Conservation (phyloP, 2,888 invertebrate species). For the Mimas tiliae region DNA sequence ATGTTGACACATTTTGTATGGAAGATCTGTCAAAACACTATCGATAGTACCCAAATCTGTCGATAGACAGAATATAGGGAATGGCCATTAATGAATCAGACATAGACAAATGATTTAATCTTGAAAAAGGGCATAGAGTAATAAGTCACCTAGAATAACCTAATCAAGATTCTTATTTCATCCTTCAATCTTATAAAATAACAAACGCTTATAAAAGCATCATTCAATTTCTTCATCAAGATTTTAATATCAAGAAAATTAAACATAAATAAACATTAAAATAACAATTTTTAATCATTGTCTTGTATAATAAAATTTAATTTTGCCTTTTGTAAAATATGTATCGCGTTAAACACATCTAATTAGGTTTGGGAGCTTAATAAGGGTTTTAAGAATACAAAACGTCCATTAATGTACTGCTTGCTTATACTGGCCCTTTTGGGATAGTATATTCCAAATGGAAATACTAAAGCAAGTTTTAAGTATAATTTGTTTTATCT, state of each 20-base stretch:
- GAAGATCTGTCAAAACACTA: too few relatives aligned
- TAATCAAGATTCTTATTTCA: background rate
- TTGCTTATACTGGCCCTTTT: background rate
- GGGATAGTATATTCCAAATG: background rate
- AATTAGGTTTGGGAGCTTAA: background rate
- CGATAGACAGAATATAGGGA: too few relatives aligned
- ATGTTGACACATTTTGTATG: too few relatives aligned
- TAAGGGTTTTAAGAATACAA: background rate
- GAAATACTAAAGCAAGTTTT: background rate
- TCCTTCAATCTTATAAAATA: background rate
- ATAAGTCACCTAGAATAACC: slow-evolving; percentile 9
- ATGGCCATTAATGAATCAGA: background rate
- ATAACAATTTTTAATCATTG: background rate
- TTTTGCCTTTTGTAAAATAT: background rate
- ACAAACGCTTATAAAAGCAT: background rate
- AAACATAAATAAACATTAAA: background rate
- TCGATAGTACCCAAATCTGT: too few relatives aligned
- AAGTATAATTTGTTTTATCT: background rate
- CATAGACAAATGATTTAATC: slow-evolving; percentile 14
- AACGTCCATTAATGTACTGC: background rate
- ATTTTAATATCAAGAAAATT: background rate
- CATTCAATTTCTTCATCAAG: background rate
- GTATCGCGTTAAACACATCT: background rate
- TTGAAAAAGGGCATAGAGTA: background rate
- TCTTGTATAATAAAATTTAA: background rate